Conservation (phyloP, 2,888 invertebrate genomes). For the Cephus spinipes region DNA sequence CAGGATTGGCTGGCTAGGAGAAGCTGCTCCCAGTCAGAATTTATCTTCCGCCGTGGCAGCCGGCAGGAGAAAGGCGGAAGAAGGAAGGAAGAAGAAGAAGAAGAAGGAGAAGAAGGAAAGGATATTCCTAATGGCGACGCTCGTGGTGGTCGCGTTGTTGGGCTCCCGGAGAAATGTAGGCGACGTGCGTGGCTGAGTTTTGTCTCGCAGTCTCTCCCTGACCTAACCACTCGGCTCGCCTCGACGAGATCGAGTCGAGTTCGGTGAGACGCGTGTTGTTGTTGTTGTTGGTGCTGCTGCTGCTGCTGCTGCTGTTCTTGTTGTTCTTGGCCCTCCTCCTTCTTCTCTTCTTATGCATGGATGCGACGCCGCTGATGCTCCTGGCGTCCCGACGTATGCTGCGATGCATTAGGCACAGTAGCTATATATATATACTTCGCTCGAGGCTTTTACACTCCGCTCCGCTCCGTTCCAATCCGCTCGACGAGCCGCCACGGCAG, state of each 20-base stretch:
- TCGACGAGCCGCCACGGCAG: constrained; percentile 14
- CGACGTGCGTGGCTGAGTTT: constrained; percentile 55
- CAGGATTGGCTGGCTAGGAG: too few species aligned
- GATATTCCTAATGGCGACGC: constrained; percentile 16
- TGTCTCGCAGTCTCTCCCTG: constrained; percentile 52
- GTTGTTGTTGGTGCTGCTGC: too few species aligned
- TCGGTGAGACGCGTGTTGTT: too few species aligned
- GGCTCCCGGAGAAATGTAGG: constrained; percentile 27
- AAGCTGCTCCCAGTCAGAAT: too few species aligned
- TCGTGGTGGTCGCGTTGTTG: constrained; percentile 5
- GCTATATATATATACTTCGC: too few species aligned
- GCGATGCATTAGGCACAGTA: too few species aligned
- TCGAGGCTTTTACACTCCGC: not conserved
- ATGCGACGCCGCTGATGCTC: too few species aligned
- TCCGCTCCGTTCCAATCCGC: constrained; percentile 20
- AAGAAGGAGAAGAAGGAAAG: constrained; percentile 13
- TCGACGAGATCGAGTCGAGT: not conserved
- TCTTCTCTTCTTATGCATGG: too few species aligned
- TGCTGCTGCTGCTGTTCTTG: too few species aligned
- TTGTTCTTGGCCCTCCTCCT: too few species aligned
- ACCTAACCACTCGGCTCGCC: constrained; percentile 51
- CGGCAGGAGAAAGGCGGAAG: constrained; percentile 5
- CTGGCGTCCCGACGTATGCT: too few species aligned
- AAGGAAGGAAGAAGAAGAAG: not conserved
- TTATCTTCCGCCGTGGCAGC: too few species aligned